A percentile compares a stretch with the other conserved stretches of the same genome.
These are phyloP conservation scores for Drosophila pallidifrons DNA, from an alignment of 1,140 invertebrate genomes.

Conservation along the genomic window DNA sequence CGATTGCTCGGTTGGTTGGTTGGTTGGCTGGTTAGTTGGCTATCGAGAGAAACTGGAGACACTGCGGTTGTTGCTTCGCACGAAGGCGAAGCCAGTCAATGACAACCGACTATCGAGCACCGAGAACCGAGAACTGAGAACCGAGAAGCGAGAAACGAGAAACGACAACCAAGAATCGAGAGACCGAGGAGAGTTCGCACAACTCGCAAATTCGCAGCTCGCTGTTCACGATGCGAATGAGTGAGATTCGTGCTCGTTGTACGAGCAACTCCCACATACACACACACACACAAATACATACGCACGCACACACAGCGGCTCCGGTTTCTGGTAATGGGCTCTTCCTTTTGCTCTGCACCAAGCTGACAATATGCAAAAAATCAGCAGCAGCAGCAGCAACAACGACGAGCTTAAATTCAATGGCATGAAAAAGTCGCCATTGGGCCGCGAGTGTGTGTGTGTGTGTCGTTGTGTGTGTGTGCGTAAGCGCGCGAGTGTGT, in stretches of 20 bases:
- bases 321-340: slow-evolving; percentile 18
- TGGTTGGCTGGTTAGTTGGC: not conserved
- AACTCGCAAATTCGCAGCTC: slow-evolving; percentile 13
- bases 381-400: slow-evolving; percentile 37
- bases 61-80: slow-evolving; percentile 76
- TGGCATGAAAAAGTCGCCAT: slow-evolving; percentile 56
- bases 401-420: slow-evolving; percentile 48
- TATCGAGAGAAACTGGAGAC: slow-evolving; percentile 17
- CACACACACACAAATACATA: slow-evolving; percentile 50
- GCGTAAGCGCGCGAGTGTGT: slow-evolving; percentile 8
- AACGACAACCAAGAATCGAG: slow-evolving; percentile 11
- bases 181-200: slow-evolving; percentile 23
- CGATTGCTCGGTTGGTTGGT: slow-evolving; percentile 9
- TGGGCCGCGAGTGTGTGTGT: slow-evolving; percentile 23
- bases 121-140: not conserved
- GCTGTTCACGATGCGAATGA: slow-evolving; percentile 15
- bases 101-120: slow-evolving; percentile 22
- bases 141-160: slow-evolving; percentile 12
- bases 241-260: slow-evolving; percentile 35
- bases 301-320: slow-evolving; percentile 8
- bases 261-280: slow-evolving; percentile 77
- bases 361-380: slow-evolving; percentile 59
- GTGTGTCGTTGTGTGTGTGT: not conserved
- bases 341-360: slow-evolving; percentile 4
- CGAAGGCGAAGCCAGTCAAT: slow-evolving; percentile 42